Evolutionary conservation across 2,888 invertebrate genomes (phyloP), one percentile per base, ranked within the genome.

Genomic region (Callyntrura sp.): DNA sequence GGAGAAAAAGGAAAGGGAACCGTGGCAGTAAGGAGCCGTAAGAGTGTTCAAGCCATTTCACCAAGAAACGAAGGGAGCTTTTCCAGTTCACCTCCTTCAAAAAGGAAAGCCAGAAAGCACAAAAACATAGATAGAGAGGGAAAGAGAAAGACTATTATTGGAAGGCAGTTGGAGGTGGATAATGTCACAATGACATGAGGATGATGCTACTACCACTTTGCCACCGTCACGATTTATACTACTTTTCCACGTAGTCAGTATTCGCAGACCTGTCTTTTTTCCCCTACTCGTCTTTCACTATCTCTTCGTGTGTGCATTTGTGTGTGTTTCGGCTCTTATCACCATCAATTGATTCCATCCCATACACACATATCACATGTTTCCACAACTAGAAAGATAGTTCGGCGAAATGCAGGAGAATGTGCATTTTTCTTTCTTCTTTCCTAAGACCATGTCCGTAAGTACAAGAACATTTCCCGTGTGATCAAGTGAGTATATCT

Each of bases 341-440:
- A 79, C 51, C 78, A 87, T 68, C 86, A 87, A 87, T 87, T 87
- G 86, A 87, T 81, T 87, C 86, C 79, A 81, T 87, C 68, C 79
- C 68, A 81, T 87, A 70, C 57, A 51, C 79, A 79, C 79, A 87
- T 81, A 57, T 78, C 35, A 35, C 35, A 35, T 35, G 6, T 35
- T 35, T 76, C 43, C 43, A 17, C 25, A 14, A 55, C 20, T 23
- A n/a, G 48, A 78, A 12, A 78, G 28, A 51, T 25, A 12, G 35
- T n/a, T n/a, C n/a, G 23, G 57, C 23, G 28, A 68, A 84, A 55
- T 55, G 84, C 65, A 84, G 70, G 70, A 25, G 65, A 43, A 73
- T 73, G 81, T 60, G 57, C 60, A 62, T 57, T 35, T 81, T 28
- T 14, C 12, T n/a, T 23, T n/a, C n/a, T n/a, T n/a, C n/a, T n/a